Base-by-base conservation (phyloP, 2,797 vertebrate species). In the Rhadinocentrus ornatus region DNA sequence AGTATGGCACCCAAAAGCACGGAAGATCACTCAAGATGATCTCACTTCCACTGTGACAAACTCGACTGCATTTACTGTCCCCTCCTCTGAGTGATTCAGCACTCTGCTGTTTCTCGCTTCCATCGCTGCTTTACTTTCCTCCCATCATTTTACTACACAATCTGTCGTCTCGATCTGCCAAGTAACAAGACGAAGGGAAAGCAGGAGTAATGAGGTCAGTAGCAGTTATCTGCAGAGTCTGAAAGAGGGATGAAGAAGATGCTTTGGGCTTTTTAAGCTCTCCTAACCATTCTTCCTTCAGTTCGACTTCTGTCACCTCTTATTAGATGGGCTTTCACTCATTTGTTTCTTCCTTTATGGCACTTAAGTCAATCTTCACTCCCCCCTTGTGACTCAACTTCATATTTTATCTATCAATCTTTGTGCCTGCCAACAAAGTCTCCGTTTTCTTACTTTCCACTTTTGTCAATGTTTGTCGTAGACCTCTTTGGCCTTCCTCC, bases 201-300 rank as follows among this genome's bases (percentile, higher is more conserved):
- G 31, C 31, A 4, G 31, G 39, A 68, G 76, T 73, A 83, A 88
- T 82, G 76, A 86, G 86, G 86, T 89, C 86, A 89, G 73, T 73
- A 22, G 75, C 75, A 75, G 77, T 86, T 81, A 68, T 79, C 74
- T 77, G 62, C 73, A 67, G 54, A 66, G 46, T 59, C 71, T 78
- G 71, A 64, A 60, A 37, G 60, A 79, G 22, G 41, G 79, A 85
- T 81, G 67, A 69, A 29, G 78, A 50, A 62, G 75, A 80, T 1
- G 82, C 78, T 86, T 50, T 4, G 58, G 65, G 73, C 57, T 66
- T 60, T 69, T 32, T 65, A 37, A 27, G 62, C 6, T 31, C 55
- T 69, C 37, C 16, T 56, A 72, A 46, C 18, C 20, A 53, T 41
- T 1, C 3, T n/a, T 44, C 22, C n/a, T 52, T 64, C 62, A 1